Evolutionary conservation across 2,888 invertebrate genomes (phyloP).

Genomic region (Dicyrtomina minuta): DNA sequence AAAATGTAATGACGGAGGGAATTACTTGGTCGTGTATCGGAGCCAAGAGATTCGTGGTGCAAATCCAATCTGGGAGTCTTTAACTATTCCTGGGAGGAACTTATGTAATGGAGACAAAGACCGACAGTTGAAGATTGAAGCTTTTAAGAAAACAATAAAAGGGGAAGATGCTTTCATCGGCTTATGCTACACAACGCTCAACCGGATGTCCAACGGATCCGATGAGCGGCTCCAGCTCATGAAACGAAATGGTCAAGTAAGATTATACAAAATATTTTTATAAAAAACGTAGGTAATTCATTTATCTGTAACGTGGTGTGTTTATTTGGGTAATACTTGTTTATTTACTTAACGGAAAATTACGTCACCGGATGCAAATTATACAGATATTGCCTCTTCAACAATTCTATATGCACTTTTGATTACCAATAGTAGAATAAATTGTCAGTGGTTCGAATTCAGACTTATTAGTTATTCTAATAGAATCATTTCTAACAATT

Average conservation of each 20-base stretch:
- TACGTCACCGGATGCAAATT: no score
- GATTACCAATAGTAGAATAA: not conserved
- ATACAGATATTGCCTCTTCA: no score
- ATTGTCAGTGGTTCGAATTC: no score
- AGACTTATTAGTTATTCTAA: no score
- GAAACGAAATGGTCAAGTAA: conserved; percentile 9
- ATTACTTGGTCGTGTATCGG: conserved; percentile 60
- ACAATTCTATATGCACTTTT: not conserved
- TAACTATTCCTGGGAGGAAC: conserved; percentile 58
- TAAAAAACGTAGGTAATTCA: no score
- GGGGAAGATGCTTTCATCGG: conserved; percentile 58
- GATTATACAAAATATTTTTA: no score
- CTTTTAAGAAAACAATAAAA: conserved; percentile 58
- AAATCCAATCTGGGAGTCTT: conserved; percentile 61
- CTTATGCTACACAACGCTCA: conserved; percentile 58
- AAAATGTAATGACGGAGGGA: conserved; percentile 57
- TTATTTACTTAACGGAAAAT: no score
- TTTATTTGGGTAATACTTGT: no score
- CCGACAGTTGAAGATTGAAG: conserved; percentile 60
- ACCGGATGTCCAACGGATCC: conserved; percentile 56
- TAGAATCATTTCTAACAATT: not conserved
- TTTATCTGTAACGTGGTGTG: no score
- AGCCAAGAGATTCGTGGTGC: conserved; percentile 61
- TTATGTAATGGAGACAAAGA: conserved; percentile 62
- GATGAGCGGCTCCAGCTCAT: conserved; percentile 39